Evolutionary conservation across 2,797 vertebrate species (phyloP).

Genomic region (Pangasius djambal): DNA sequence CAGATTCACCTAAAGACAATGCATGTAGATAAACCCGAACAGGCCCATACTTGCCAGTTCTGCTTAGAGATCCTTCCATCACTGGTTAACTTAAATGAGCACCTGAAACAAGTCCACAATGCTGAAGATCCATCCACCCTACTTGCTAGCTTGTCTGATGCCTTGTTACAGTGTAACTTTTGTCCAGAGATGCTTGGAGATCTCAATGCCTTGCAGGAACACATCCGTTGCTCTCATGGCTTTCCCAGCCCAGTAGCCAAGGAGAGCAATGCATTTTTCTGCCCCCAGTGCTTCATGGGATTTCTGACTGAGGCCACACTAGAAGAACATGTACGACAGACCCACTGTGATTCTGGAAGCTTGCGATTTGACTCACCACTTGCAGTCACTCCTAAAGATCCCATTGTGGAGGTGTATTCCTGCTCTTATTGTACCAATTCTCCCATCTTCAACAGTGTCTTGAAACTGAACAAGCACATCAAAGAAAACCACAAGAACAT

Average conservation of each 20-base stretch:
- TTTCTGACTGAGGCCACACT: slow-evolving; percentile 97
- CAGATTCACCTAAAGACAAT: slow-evolving; percentile 98
- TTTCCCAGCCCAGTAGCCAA: slow-evolving; percentile 93
- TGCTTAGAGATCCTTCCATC: slow-evolving; percentile 97
- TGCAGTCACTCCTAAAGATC: slow-evolving; percentile 92
- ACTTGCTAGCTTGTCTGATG: slow-evolving; percentile 87
- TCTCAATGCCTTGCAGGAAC: slow-evolving; percentile 96
- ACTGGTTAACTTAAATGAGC: slow-evolving; percentile 95
- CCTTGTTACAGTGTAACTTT: slow-evolving; percentile 97
- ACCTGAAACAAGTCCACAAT: slow-evolving; percentile 95
- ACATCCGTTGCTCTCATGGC: slow-evolving; percentile 95
- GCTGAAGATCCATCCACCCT: slow-evolving; percentile 86
- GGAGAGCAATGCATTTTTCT: slow-evolving; percentile 99
- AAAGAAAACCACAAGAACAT: slow-evolving; percentile 99
- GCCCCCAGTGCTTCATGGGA: slow-evolving; percentile 98
- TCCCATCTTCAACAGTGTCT: slow-evolving; percentile 97
- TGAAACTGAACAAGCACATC: slow-evolving; percentile 98
- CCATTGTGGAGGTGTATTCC: slow-evolving; percentile 97
- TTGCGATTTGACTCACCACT: slow-evolving; percentile 94
- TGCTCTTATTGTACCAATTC: slow-evolving; percentile 99
- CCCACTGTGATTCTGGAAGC: slow-evolving; percentile 93
- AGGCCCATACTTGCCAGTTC: slow-evolving; percentile 97
- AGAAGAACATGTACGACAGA: slow-evolving; percentile 97
- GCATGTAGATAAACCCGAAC: slow-evolving; percentile 97
- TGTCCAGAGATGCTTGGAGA: slow-evolving; percentile 94